phyloP scores from a whole-genome alignment of 2,797 vertebrate species.

The Catostomus latipinnis region DNA sequence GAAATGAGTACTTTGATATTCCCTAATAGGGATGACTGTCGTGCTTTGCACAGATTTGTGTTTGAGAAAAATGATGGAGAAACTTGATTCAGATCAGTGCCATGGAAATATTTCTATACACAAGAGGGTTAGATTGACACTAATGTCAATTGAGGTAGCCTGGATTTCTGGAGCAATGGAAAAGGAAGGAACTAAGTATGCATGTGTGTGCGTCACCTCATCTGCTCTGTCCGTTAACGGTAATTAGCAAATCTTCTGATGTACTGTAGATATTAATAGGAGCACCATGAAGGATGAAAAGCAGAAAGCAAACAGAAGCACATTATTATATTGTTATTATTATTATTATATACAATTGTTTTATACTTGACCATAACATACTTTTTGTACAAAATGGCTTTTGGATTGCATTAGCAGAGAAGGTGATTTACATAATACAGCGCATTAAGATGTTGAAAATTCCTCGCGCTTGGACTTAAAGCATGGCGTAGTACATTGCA shows the following conservation, averaged over 20 bases:
- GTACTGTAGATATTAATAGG: constrained; percentile 32
- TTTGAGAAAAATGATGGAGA: constrained; percentile 32
- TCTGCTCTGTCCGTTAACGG: constrained; percentile 41
- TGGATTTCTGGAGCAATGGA: constrained; percentile 56
- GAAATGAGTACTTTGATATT: constrained; percentile 52
- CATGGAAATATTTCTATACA: constrained; percentile 73
- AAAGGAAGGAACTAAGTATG: constrained; percentile 46
- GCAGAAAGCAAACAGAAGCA: neutral
- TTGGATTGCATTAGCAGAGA: constrained; percentile 8
- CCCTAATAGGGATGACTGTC: constrained; percentile 29
- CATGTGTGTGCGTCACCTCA: constrained; percentile 29
- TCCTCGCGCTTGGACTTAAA: neutral
- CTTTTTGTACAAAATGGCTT: constrained; percentile 21
- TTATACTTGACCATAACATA: constrained; percentile 14
- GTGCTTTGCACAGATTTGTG: constrained; percentile 43
- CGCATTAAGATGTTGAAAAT: constrained; percentile 13
- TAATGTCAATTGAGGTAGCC: constrained; percentile 71
- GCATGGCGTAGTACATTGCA: neutral
- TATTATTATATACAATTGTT: constrained; percentile 4
- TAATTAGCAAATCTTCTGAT: constrained; percentile 49
- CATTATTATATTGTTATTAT: too few species aligned
- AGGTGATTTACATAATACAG: constrained; percentile 3
- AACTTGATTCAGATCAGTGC: constrained; percentile 52
- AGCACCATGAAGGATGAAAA: neutral
- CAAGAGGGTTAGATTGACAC: constrained; percentile 68